Evolutionary conservation across 2,797 vertebrate species (phyloP), one percentile per base, ranked within the genome.

Genomic region (Halcyon smyrnensis): DNA sequence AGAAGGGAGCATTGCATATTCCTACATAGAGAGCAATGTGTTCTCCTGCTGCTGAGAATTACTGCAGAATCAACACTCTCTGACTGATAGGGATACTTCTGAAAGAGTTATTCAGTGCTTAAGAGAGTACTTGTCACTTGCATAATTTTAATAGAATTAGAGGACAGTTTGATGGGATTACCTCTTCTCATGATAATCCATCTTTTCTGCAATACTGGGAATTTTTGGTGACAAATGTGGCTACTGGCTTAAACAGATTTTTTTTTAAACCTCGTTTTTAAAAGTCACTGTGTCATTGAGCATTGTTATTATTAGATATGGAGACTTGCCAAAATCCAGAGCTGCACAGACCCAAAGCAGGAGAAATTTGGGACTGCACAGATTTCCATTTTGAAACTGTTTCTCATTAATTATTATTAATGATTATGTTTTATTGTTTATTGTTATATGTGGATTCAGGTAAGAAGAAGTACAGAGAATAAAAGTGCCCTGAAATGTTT

Each of bases 81-180:
- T 93, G 77, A 82, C 70, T 73, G 69, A 92, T 30, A 65, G 25
- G n/a, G 43, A 48, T 51, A 69, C 41, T 93, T 87, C 71, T 92
- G 79, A 71, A 84, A 84, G 79, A 51, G 67, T 57, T 96, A 50
- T 70, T 83, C 89, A 75, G 30, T 92, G 59, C 76, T 94, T 86
- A 90, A 90, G 73, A 84, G 46, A 81, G 74, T 79, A 86, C 51
- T 95, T 95, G 83, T 76, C 89, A 87, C 74, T 93, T 73, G 63
- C 63, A 76, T 77, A 82, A 95, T 95, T 96, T 87, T 96, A 89
- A 95, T 82, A 94, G 95, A 97, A 97, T 97, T 97, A 97, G 91
- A 75, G 94, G 97, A 87, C 80, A 84, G 80, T 95, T 94, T 94
- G 96, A 92, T 56, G 77, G 62, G 92, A 96, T 90, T 94, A 77